phyloP scores from a whole-genome alignment of 2,113 vertebrate genomes.

The Rhinolophus ferrumequinum region DNA sequence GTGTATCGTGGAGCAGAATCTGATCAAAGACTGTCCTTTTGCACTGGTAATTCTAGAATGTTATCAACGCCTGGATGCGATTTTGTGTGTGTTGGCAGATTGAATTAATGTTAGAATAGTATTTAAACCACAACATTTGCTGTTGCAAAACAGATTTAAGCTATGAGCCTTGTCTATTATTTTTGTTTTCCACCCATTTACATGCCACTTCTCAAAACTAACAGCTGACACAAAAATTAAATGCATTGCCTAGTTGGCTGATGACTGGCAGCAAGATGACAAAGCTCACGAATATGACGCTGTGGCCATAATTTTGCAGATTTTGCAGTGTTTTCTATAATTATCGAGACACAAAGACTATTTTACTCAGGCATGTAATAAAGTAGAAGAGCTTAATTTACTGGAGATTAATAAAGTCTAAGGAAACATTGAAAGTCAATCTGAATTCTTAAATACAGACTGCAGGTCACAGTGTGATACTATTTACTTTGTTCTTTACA shows the following conservation, averaged over 20 bases:
- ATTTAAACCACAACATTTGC: conserved; percentile 55
- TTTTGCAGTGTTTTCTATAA: conserved; percentile 73
- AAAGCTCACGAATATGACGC: conserved; percentile 67
- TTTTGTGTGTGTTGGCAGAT: background rate
- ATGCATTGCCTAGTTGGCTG: background rate
- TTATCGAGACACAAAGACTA: conserved; percentile 73
- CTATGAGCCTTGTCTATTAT: conserved; percentile 47
- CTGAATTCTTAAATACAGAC: conserved; percentile 69
- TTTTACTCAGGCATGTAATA: conserved; percentile 72
- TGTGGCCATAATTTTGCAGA: conserved; percentile 70
- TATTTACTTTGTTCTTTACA: background rate
- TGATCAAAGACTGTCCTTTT: background rate
- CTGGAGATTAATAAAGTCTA: conserved; percentile 75
- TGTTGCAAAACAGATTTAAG: conserved; percentile 58
- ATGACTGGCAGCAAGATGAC: conserved; percentile 51
- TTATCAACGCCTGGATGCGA: background rate
- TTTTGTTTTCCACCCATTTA: conserved; percentile 73
- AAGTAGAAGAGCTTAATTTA: conserved; percentile 74
- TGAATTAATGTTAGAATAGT: background rate
- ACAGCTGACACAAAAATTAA: conserved; percentile 72
- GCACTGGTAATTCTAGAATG: background rate
- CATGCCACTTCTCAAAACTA: conserved; percentile 76
- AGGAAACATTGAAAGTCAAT: conserved; percentile 64
- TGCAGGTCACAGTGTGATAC: conserved; percentile 59
- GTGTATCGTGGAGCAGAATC: background rate